phyloP scores from a whole-genome alignment of 2,888 invertebrate genomes.

The Aleiodes leptofemur region DNA sequence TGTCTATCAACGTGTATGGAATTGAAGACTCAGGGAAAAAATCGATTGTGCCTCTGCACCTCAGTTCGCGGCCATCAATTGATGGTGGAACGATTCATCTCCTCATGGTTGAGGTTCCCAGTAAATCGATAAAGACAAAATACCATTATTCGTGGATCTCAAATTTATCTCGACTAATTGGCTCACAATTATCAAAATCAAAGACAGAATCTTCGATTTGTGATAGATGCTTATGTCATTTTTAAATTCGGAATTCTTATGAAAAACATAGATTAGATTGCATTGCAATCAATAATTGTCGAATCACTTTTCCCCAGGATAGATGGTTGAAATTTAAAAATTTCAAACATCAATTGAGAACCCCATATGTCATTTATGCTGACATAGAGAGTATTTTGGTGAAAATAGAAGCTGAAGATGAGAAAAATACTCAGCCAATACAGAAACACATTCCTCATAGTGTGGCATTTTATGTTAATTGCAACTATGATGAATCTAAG shows the following conservation, averaged over 20 bases:
- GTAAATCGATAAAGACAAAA: background rate
- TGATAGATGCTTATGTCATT: slow-evolving; percentile 26
- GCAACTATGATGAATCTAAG: too few relatives aligned
- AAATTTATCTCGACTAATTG: slow-evolving; percentile 17
- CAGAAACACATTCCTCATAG: too few relatives aligned
- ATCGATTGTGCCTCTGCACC: slow-evolving; percentile 6
- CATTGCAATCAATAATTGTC: slow-evolving; percentile 7
- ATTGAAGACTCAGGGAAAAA: too few relatives aligned
- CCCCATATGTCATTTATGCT: slow-evolving; percentile 4
- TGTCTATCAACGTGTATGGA: too few relatives aligned
- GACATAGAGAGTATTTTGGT: background rate
- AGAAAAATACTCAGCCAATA: too few relatives aligned
- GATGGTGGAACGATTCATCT: slow-evolving; percentile 1
- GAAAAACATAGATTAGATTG: slow-evolving; percentile 19
- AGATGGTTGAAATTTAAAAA: slow-evolving; percentile 9
- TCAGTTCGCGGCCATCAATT: background rate
- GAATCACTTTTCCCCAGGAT: slow-evolving; percentile 9
- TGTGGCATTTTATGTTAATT: too few relatives aligned
- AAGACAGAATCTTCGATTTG: background rate
- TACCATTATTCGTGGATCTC: slow-evolving; percentile 7
- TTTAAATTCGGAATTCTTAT: background rate
- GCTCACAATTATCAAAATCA: background rate
- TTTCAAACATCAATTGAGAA: background rate
- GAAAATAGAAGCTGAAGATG: too few relatives aligned
- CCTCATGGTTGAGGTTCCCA: background rate